Conservation (phyloP, 2,888 invertebrate species). For the Frankliniella intonsa region DNA sequence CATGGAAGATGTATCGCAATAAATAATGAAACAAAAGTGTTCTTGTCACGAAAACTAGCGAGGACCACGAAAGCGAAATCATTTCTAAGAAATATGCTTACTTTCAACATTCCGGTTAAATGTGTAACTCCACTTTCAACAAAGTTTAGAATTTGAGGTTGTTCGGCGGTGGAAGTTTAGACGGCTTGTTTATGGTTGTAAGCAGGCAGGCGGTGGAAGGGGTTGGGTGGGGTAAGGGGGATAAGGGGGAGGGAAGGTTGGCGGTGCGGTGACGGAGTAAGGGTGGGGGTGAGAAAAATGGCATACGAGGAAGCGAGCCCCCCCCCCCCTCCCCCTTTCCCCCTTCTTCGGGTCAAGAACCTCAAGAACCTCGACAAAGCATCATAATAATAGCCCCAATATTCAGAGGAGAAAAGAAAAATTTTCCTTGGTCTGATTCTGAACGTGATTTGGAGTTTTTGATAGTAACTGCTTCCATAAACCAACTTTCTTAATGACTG, state of each 20-base stretch:
- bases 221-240: not conserved
- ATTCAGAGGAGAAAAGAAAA: too few relatives aligned
- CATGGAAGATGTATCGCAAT: not conserved
- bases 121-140: not conserved
- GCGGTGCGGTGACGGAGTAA: too few relatives aligned
- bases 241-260: not conserved
- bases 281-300: not conserved
- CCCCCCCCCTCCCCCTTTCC: not conserved
- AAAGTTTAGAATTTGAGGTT: not conserved
- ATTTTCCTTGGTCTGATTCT: too few relatives aligned
- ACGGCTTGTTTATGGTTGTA: conserved; percentile 3
- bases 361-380: not conserved
- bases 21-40: not conserved
- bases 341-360: not conserved
- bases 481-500: too few relatives aligned
- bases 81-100: not conserved
- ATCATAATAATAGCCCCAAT: too few relatives aligned
- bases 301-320: not conserved
- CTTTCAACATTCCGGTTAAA: conserved; percentile 12
- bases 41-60: not conserved
- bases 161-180: not conserved
- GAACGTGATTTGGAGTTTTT: too few relatives aligned
- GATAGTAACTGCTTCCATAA: too few relatives aligned
- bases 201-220: not conserved
- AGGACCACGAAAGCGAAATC: not conserved